Evolutionary conservation across 2,888 invertebrate species (phyloP).

Genomic region (Andrena bucephala): DNA sequence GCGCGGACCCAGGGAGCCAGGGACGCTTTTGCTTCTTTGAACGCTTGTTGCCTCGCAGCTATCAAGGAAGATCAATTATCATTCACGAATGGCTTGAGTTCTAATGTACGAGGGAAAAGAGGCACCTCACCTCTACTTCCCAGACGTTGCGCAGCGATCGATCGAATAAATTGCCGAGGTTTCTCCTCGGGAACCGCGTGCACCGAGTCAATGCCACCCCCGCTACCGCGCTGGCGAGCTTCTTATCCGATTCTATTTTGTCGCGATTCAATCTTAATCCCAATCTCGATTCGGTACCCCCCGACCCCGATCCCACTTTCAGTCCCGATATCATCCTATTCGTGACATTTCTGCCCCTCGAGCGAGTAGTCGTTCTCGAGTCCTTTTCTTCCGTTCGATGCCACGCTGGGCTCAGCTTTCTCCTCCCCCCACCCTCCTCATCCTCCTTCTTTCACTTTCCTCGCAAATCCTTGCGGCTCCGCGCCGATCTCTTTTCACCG

Average conservation of each 20-base stretch:
- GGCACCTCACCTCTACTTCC: background rate
- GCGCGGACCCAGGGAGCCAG: no score
- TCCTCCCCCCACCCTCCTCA: background rate
- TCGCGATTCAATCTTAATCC: constrained; percentile 72
- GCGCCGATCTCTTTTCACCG: background rate
- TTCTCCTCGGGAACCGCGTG: constrained; percentile 30
- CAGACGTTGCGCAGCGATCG: constrained; percentile 61
- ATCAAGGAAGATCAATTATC: background rate
- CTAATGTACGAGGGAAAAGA: background rate
- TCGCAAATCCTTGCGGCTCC: background rate
- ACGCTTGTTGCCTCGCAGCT: no score
- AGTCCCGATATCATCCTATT: constrained; percentile 39
- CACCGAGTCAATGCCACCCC: constrained; percentile 58
- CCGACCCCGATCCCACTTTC: constrained; percentile 45
- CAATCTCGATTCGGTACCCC: constrained; percentile 71
- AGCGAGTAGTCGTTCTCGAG: constrained; percentile 5
- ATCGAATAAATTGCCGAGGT: constrained; percentile 75
- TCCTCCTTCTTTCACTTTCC: constrained; percentile 1
- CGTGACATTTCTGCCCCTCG: constrained; percentile 35
- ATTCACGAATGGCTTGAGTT: background rate
- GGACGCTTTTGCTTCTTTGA: background rate
- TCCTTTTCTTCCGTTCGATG: constrained; percentile 5
- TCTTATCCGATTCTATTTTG: constrained; percentile 77
- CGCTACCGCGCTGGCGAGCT: constrained; percentile 39
- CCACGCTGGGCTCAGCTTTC: background rate